Evolutionary conservation across 2,888 invertebrate genomes (phyloP), one percentile per base, ranked within the genome.

Genomic region (Ligdia adustata): DNA sequence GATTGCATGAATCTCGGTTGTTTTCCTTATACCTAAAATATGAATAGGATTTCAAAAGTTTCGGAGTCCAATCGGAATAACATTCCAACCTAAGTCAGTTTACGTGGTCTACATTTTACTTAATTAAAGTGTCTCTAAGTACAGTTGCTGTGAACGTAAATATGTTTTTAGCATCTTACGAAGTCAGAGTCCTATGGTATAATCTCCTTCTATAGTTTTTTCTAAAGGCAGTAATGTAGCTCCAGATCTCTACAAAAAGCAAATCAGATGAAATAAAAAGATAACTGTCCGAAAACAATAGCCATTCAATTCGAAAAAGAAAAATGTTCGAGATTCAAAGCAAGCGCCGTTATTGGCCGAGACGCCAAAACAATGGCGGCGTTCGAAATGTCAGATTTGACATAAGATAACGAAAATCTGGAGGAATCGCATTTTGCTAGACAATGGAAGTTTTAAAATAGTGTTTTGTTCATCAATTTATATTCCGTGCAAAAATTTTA

Each of bases 371-470:
- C 82, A 83, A 84, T 84, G 78, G 83, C 75, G 66, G 73, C 69
- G 66, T 59, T 56, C 44, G 55, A 78, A 79, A 75, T 67, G 83
- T 84, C 82, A 82, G 86, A 86, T 85, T 73, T 84, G 82, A 83
- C 75, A 75, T 70, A 51, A 58, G 85, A 84, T 84, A 82, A 79
- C 55, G 38, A 49, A 44, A 20, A 46, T 52, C 53, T 62, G 57
- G n/a, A 4, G 42, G 43, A 52, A 55, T 34, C 49, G 47, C 60
- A 52, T 56, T 64, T 49, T 54, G 55, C 51, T 53, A 55, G 56
- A 66, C 53, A 68, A 55, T 60, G 48, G 58, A 64, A 60, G 55
- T 58, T 66, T 59, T 55, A 44, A 20, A 52, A 46, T 38, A 40
- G 45, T 14, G 57, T 61, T 65, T 48, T 62, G 62, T 58, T 46